Percentiles rank a stretch among this genome's conserved stretches.
These are phyloP conservation scores for Hirudinaria manillensis DNA, from an alignment of 2,888 invertebrate genomes.

Conservation along the genomic window DNA sequence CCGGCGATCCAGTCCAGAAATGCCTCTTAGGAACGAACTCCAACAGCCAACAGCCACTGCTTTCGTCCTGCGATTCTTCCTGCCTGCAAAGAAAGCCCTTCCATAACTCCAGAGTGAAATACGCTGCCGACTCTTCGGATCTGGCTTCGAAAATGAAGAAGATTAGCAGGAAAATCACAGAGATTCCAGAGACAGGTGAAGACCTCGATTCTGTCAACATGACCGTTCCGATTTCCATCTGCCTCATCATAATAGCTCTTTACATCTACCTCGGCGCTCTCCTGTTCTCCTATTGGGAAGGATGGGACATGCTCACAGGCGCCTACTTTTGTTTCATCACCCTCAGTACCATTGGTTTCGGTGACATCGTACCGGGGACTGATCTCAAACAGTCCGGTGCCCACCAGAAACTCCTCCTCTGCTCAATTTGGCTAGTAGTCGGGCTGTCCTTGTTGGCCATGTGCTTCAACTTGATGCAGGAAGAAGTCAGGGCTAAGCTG, in stretches of 20 bases:
- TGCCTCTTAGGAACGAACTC: too few species aligned
- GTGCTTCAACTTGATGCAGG: constrained; percentile 56
- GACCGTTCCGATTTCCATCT: constrained; percentile 76
- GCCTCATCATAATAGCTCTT: constrained; percentile 80
- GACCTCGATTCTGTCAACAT: constrained; percentile 39
- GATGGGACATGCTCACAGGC: constrained; percentile 84
- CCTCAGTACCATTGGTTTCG: constrained; percentile 55
- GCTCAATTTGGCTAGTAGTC: constrained; percentile 53
- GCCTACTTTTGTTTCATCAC: constrained; percentile 57
- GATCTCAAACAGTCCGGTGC: constrained; percentile 47
- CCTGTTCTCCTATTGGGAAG: constrained; percentile 85
- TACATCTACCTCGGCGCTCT: constrained; percentile 82
- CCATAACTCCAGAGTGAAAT: too few species aligned
- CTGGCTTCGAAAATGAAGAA: background rate
- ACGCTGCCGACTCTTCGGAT: background rate
- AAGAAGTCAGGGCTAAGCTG: constrained; percentile 51
- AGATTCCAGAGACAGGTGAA: background rate
- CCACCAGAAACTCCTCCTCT: constrained; percentile 47
- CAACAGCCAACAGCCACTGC: too few species aligned
- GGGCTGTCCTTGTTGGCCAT: constrained; percentile 55
- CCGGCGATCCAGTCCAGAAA: too few species aligned
- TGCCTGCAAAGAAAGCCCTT: too few species aligned
- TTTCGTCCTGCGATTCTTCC: too few species aligned
- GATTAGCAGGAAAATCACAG: background rate
- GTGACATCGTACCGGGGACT: constrained; percentile 54